Percentiles rank a stretch among this genome's conserved stretches.
phyloP scores from a whole-genome alignment of 2,797 vertebrate genomes.

The Cirrhinus molitorella region DNA sequence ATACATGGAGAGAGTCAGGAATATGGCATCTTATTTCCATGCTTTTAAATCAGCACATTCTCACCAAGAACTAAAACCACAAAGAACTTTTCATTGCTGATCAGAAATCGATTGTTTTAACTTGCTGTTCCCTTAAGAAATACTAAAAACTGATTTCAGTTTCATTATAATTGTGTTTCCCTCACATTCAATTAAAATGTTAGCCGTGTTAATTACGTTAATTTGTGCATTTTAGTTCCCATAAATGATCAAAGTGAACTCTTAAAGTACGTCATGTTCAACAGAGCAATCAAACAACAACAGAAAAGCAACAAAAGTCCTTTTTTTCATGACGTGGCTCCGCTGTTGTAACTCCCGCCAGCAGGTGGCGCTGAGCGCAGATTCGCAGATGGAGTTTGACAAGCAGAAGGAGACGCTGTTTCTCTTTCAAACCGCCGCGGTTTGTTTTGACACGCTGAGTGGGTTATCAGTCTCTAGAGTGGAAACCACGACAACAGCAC shows the following conservation, averaged over 20 bases:
- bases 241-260: background rate
- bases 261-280: background rate
- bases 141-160: no score
- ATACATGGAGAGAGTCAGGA: slow-evolving; percentile 24
- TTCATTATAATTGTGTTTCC: background rate
- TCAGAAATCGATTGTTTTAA: background rate
- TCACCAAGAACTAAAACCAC: background rate
- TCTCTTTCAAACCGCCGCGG: slow-evolving; percentile 35
- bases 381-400: background rate
- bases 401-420: background rate
- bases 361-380: slow-evolving; percentile 1
- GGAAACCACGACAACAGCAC: slow-evolving; percentile 11
- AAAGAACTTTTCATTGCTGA: background rate
- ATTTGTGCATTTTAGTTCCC: background rate
- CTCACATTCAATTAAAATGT: background rate
- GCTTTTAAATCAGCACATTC: slow-evolving; percentile 60
- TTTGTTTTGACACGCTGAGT: slow-evolving; percentile 19
- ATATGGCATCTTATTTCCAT: slow-evolving; percentile 64
- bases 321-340: no score
- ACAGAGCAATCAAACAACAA: background rate
- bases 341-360: background rate
- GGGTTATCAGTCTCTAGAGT: slow-evolving; percentile 20
- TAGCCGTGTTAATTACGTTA: no score
- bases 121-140: no score
- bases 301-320: background rate